Base-by-base conservation (phyloP, 2,888 invertebrate species). In the Ernsta delagoae region DNA sequence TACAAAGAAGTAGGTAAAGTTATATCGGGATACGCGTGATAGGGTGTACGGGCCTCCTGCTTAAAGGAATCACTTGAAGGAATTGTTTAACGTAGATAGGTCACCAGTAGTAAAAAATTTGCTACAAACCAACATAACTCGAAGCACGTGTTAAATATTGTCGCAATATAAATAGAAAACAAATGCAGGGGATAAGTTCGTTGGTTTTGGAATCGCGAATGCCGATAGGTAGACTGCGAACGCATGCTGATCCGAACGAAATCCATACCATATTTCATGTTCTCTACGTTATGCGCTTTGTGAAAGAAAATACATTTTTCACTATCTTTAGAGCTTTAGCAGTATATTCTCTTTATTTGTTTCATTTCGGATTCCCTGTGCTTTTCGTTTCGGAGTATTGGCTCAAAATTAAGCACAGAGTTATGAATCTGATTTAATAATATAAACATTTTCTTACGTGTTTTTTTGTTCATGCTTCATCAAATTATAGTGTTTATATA, bases 301-400 rank as follows among this genome's bases (percentile, higher is more conserved):
- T 89, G 87, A 89, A 90, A 91, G 92, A 90, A 90, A 91, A 90
- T 90, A 89, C 88, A 91, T 92, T 91, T 91, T 89, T 90, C 89
- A 89, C 90, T 88, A 89, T 89, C 88, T 88, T 87, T 84, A 85
- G 79, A 88, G 85, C 83, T 85, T 85, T 83, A 80, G 75, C 80
- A 80, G 82, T 84, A 79, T 82, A 82, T 83, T 83, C 79, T 80
- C 83, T 84, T 80, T 88, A 84, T 84, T 85, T 87, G 82, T 83
- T 85, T 80, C 79, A 76, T 65, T 73, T 59, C 54, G 34, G 68
- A 64, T 61, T 50, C 67, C 67, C 60, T 36, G 64, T 50, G 65
- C 65, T 67, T 70, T 71, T 61, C 24, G 61, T 57, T 68, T 36
- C 31, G 56, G n/a, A 31, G 56, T 56, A 68, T 68, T 68, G 61